These are phyloP conservation scores for Melolontha melolontha DNA, from an alignment of 2,888 invertebrate species.

Conservation along the genomic window DNA sequence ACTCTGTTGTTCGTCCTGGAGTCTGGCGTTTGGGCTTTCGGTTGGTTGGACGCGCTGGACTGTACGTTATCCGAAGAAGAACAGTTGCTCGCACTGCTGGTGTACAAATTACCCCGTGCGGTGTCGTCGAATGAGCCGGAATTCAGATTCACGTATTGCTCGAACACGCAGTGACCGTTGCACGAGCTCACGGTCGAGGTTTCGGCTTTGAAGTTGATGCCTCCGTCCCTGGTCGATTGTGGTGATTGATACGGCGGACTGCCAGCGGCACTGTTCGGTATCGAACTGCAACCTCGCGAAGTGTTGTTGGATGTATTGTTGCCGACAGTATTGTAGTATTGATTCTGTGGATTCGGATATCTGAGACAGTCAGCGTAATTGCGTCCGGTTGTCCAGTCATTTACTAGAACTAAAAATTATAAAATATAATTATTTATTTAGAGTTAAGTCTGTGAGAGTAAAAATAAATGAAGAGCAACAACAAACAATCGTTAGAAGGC, in stretches of 20 bases:
- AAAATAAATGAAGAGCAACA: no score
- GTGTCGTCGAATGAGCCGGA: no score
- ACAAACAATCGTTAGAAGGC: no score
- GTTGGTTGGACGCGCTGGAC: not conserved
- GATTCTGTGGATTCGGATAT: constrained; percentile 12
- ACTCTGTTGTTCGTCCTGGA: not conserved
- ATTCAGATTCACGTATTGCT: constrained; percentile 3
- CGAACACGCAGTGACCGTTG: constrained; percentile 12
- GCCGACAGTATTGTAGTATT: constrained; percentile 7
- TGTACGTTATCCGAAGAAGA: not conserved
- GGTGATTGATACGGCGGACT: constrained; percentile 14
- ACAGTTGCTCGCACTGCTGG: not conserved
- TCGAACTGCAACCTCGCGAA: constrained; percentile 27
- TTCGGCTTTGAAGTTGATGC: not conserved
- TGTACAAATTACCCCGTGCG: not conserved
- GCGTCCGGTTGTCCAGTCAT: constrained; percentile 36
- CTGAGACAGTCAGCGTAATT: constrained; percentile 20
- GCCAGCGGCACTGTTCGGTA: constrained; percentile 19
- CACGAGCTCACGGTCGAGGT: not conserved
- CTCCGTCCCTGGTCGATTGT: not conserved
- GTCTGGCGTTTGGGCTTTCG: not conserved
- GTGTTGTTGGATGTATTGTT: constrained; percentile 13
- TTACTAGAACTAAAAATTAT: constrained; percentile 17
- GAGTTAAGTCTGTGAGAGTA: no score
- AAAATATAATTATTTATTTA: no score